A percentile compares a stretch with the other conserved stretches of the same genome.
Conservation (phyloP, 2,797 vertebrate species). For the Thaleichthys pacificus region DNA sequence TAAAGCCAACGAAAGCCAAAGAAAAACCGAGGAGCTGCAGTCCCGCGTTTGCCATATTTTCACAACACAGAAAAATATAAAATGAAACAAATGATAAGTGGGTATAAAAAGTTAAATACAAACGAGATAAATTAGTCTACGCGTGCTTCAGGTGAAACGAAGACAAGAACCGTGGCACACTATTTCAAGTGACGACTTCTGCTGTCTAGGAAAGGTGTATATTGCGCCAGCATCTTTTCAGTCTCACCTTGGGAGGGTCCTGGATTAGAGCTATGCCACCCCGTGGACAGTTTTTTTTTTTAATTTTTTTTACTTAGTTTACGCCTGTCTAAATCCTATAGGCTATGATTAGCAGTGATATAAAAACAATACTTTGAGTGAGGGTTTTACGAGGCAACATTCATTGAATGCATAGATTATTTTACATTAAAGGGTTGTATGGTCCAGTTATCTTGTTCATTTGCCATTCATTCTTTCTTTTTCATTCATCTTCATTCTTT, state of each 20-base stretch:
- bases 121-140: not conserved
- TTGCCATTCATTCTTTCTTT: no score
- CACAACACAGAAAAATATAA: not conserved
- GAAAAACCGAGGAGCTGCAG: slow-evolving; percentile 88
- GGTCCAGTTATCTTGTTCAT: no score
- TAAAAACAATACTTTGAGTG: no score
- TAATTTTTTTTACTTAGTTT: not conserved
- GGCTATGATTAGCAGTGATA: not conserved
- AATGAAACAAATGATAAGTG: not conserved
- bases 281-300: not conserved
- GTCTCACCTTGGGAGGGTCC: not conserved
- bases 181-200: not conserved
- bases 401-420: no score
- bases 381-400: no score
- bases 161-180: not conserved
- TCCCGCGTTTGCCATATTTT: slow-evolving; percentile 86
- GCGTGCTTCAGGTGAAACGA: not conserved
- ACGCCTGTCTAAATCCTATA: no score
- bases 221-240: not conserved
- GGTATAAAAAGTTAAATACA: not conserved
- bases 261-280: not conserved
- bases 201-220: not conserved
- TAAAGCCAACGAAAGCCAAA: slow-evolving; percentile 85
- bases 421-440: no score
- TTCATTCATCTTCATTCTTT: no score